Evolutionary conservation across 2,888 invertebrate genomes (phyloP).

Genomic region (Drosophila peninsularis): DNA sequence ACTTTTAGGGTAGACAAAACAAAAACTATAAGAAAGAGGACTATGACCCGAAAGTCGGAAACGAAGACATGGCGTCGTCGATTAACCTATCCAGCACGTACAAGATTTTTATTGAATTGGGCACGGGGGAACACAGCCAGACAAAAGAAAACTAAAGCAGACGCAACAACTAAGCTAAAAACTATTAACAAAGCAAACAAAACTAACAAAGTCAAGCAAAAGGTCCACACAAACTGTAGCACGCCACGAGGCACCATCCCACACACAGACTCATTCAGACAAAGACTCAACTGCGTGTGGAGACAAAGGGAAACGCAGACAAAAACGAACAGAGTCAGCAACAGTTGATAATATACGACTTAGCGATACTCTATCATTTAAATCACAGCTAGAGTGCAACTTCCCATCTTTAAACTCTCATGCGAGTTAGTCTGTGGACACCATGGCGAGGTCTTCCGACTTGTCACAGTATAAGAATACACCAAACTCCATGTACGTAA

Average conservation of each 20-base stretch:
- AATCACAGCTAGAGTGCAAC: background rate
- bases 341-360: slow-evolving; percentile 9
- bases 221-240: slow-evolving; percentile 36
- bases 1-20: slow-evolving; percentile 9
- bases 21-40: slow-evolving; percentile 5
- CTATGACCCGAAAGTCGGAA: background rate
- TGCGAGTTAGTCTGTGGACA: too few species aligned
- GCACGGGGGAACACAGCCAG: slow-evolving; percentile 30
- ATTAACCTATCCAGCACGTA: slow-evolving; percentile 67
- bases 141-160: slow-evolving; percentile 9
- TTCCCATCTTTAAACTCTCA: background rate
- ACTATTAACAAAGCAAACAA: slow-evolving; percentile 66
- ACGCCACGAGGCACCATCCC: slow-evolving; percentile 10
- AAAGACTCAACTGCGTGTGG: slow-evolving; percentile 8
- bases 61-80: slow-evolving; percentile 3
- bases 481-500: background rate
- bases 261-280: background rate
- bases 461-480: too few species aligned
- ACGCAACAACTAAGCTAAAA: slow-evolving; percentile 24
- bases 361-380: background rate
- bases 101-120: slow-evolving; percentile 61
- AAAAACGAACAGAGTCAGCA: background rate
- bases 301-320: slow-evolving; percentile 11
- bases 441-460: too few species aligned
- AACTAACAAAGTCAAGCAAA: slow-evolving; percentile 42